These are phyloP conservation scores for Auanema freiburgensis DNA, from an alignment of 2,888 invertebrate genomes.

Conservation along the genomic window DNA sequence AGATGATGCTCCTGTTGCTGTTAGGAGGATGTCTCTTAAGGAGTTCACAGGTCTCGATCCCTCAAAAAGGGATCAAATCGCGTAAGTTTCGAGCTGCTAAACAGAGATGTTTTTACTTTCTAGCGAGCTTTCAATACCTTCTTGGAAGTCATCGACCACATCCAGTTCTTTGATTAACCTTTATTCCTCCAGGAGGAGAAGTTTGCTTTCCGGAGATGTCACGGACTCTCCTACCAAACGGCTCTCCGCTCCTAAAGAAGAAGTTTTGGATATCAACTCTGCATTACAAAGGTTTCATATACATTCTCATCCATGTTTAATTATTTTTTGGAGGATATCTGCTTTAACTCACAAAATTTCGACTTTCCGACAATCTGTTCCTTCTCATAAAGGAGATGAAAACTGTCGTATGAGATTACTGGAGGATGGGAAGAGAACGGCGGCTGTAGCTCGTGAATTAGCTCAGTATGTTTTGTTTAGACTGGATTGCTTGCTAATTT, in stretches of 20 bases:
- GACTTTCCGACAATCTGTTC: too few relatives aligned
- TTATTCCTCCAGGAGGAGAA: conserved; percentile 34
- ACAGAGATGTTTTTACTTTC: conserved; percentile 6
- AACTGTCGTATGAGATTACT: too few relatives aligned
- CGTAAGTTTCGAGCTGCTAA: conserved; percentile 18
- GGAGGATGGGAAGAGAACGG: too few relatives aligned
- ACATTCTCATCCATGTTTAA: too few relatives aligned
- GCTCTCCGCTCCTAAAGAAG: conserved; percentile 28
- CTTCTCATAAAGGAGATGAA: too few relatives aligned
- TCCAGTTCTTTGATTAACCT: conserved; percentile 35
- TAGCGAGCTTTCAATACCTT: conserved; percentile 33
- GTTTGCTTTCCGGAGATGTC: conserved; percentile 25
- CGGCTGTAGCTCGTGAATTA: too few relatives aligned
- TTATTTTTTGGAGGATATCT: too few relatives aligned
- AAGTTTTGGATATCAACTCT: conserved; percentile 29
- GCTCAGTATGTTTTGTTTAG: too few relatives aligned
- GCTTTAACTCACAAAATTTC: too few relatives aligned
- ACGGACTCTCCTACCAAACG: conserved; percentile 29
- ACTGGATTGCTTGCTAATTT: too few relatives aligned
- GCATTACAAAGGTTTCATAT: conserved; percentile 27
- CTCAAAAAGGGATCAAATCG: conserved; percentile 26
- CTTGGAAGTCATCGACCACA: conserved; percentile 35
- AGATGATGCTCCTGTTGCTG: conserved; percentile 26
- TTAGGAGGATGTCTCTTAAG: conserved; percentile 54
- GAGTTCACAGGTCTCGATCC: conserved; percentile 58